Base-by-base conservation (phyloP, 2,797 vertebrate genomes). In the Orientallactaga sibirica region DNA sequence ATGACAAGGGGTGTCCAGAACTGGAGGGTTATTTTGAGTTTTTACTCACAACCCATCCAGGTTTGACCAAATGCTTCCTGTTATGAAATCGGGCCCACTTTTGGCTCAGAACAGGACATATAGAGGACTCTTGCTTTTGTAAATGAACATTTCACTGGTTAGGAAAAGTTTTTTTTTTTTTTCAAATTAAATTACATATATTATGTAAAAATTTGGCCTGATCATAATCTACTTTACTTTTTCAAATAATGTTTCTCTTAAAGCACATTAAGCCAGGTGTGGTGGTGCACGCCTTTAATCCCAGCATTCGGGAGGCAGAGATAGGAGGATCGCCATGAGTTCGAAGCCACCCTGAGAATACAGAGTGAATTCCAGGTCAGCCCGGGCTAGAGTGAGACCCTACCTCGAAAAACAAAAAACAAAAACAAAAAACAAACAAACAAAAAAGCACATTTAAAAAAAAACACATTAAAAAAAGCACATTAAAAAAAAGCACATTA, bases 141-240 rank as follows among this genome's bases (percentile, higher is more conserved):
- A 95, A 92, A 79, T 14, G 88, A 77, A 62, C n/a, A 92, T 74
- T 90, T 90, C n/a, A 61, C 33, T 61, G 27, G 66, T 92, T 83
- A 80, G 88, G 48, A 91, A 81, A 80, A 90, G 2, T 16, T 67
- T 48, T 48, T 48, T 48, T 37, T 37, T 48, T 48, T 89, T 85
- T 94, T 85, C 18, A 82, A 88, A 85, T 86, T 61, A 90, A 95
- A 76, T 85, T 90, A 71, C 37, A 52, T 90, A 29, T 93, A 33
- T 78, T 27, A 43, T 82, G 61, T 85, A 82, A 93, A 68, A 20
- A 48, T 84, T 84, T 90, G 15, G 22, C 78, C 90, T 88, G 55
- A 88, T 91, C 24, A 83, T 77, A 55, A 83, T 82, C 6, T 88
- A 91, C 75, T 94, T 91, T 81, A 66, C 10, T 52, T 79, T 94